Evolutionary conservation across 2,888 invertebrate species (phyloP), one percentile per base, ranked within the genome.

Genomic region (Agriopis aurantiaria): DNA sequence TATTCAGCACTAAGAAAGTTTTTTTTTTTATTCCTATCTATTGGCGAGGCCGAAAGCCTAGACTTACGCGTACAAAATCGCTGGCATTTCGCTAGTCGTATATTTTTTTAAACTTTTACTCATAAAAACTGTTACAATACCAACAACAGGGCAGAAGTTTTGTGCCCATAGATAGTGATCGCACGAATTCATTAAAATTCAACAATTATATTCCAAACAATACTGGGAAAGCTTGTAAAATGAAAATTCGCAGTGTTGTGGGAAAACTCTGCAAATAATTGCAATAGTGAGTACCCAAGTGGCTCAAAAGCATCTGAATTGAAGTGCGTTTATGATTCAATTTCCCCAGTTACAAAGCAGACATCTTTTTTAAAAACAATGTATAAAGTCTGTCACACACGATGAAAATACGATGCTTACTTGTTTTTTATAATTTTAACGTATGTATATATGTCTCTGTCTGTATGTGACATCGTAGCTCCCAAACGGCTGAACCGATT

Each of bases 191-290:
- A 89, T 89, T 89, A 89, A 81, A 85, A 81, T 82, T 79, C 78
- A 82, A 83, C 88, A 87, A 90, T 91, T 88, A 90, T 84, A 80
- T 75, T 76, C 80, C 76, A 77, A 78, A 92, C 91, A 92, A 92
- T 92, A 81, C 89, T 92, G 92, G 82, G 92, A 92, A 90, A 85
- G 78, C 79, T 80, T 78, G 80, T 62, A 86, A 86, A 89, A 88
- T 84, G 85, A 89, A 89, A 73, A 86, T 87, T 86, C 81, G 82
- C 83, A 80, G 77, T 78, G 77, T 71, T 85, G 89, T 85, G 88
- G 86, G 90, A 90, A 87, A 78, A 82, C 81, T 23, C 17, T 81
- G 86, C 82, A 87, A 89, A 88, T 87, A 80, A 84, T 85, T 87
- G 88, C 89, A 88, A 62, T 71, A 65, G 49, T 64, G 58, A 61